Percentiles rank a stretch among this genome's conserved stretches.
phyloP scores from a whole-genome alignment of 1,140 invertebrate species.

The Tenebrio molitor region DNA sequence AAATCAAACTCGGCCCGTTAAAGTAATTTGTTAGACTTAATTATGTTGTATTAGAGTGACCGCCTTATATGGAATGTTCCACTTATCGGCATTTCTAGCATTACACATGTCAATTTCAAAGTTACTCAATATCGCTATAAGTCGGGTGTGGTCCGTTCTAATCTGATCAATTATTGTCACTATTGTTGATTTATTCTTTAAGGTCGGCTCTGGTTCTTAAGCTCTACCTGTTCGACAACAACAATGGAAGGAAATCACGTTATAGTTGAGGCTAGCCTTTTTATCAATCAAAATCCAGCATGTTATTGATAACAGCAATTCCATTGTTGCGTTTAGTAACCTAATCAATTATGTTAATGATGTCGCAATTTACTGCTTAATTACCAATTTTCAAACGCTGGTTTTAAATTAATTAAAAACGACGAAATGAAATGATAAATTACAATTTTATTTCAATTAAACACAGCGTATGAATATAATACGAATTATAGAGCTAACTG shows the following conservation, averaged over 20 bases:
- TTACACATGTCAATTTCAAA: conserved; percentile 36
- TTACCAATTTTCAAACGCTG: background rate
- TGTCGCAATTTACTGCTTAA: conserved; percentile 1
- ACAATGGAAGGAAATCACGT: conserved; percentile 7
- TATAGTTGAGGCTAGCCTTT: background rate
- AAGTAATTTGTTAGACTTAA: conserved; percentile 39
- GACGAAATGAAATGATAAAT: background rate
- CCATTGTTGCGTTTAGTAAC: background rate
- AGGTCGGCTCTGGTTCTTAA: conserved; percentile 14
- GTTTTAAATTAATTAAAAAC: background rate
- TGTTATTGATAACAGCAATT: background rate
- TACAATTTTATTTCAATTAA: background rate
- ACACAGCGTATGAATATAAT: background rate
- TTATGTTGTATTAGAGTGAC: conserved; percentile 27
- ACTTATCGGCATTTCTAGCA: conserved; percentile 38
- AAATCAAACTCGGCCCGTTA: conserved; percentile 30
- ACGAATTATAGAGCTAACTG: conserved; percentile 4
- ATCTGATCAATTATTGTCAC: conserved; percentile 40
- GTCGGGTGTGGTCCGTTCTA: conserved; percentile 30
- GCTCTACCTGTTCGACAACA: conserved; percentile 7
- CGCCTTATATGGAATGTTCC: conserved; percentile 35
- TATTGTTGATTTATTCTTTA: conserved; percentile 37
- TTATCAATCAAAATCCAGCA: background rate
- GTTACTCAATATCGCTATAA: conserved; percentile 28
- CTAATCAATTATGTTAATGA: conserved; percentile 14